Percentiles rank a stretch among this genome's conserved stretches.
Conservation (phyloP, 2,113 vertebrate species). For the Zeus faber region DNA sequence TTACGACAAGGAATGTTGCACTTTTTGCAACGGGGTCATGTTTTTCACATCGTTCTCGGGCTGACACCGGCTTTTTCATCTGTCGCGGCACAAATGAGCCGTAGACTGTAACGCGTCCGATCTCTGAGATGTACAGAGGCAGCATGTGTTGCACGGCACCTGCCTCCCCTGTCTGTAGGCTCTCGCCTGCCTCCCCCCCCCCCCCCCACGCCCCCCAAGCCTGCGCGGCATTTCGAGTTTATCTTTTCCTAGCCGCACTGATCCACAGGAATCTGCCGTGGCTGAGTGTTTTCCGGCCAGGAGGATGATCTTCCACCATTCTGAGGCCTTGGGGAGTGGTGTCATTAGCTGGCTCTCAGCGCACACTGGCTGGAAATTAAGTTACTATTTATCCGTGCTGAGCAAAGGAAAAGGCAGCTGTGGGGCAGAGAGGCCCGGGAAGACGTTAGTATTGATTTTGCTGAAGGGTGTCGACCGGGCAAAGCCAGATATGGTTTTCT, state of each 20-base stretch:
- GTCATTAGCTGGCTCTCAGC: slow-evolving; percentile 79
- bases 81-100: slow-evolving; percentile 1
- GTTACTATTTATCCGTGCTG: slow-evolving; percentile 82
- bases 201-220: slow-evolving; percentile 2
- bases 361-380: slow-evolving; percentile 81
- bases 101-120: neutral
- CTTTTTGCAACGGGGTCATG: slow-evolving; percentile 15
- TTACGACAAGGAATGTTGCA: slow-evolving; percentile 37
- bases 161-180: slow-evolving; percentile 21
- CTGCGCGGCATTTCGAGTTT: slow-evolving; percentile 17
- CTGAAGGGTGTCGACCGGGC: slow-evolving; percentile 65
- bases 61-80: neutral
- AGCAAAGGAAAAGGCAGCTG: slow-evolving; percentile 76
- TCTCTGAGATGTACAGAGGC: slow-evolving; percentile 8
- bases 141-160: too few relatives aligned
- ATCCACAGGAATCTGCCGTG: slow-evolving; percentile 68
- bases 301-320: slow-evolving; percentile 63
- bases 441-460: slow-evolving; percentile 85
- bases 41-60: slow-evolving; percentile 13
- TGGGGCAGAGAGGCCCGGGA: slow-evolving; percentile 71
- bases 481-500: slow-evolving; percentile 68
- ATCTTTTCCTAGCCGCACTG: slow-evolving; percentile 39
- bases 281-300: slow-evolving; percentile 60
- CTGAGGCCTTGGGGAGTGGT: slow-evolving; percentile 70
- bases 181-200: slow-evolving; percentile 22